Evolutionary conservation across 2,797 vertebrate species (phyloP).

Genomic region (Rhinophrynus dorsalis): DNA sequence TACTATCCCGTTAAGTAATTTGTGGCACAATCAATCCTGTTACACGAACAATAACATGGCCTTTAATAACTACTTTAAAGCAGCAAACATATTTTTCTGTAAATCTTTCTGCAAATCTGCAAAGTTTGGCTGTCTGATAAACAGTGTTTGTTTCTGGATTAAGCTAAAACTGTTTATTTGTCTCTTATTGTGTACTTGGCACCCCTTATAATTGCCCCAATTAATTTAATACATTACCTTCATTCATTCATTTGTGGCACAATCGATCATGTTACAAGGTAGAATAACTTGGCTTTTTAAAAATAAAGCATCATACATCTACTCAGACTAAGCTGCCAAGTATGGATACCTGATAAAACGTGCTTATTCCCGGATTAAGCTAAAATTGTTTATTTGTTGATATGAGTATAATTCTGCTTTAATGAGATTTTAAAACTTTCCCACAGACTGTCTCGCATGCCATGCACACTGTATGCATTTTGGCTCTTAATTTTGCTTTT

Average conservation of each 20-base stretch:
- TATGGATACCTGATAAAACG: not conserved
- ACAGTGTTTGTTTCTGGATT: not conserved
- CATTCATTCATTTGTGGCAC: no score
- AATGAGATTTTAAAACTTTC: conserved; percentile 30
- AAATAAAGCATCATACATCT: not conserved
- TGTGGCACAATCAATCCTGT: no score
- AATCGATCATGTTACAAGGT: no score
- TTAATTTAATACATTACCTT: no score
- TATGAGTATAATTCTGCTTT: conserved; percentile 5
- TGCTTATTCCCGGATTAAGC: not conserved
- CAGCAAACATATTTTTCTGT: no score
- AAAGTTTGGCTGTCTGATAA: not conserved
- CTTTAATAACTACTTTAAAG: no score
- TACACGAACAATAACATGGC: no score
- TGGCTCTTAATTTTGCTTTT: conserved; percentile 25
- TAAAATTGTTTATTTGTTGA: conserved; percentile 10
- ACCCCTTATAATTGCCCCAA: no score
- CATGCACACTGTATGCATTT: conserved; percentile 1
- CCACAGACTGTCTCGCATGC: conserved; percentile 9
- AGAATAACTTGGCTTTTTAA: no score
- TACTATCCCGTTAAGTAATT: no score
- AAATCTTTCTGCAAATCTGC: not conserved
- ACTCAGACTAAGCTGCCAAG: not conserved
- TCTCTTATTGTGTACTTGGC: no score
- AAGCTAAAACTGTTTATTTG: conserved; percentile 3